Evolutionary conservation across 2,888 invertebrate genomes (phyloP).

Genomic region (Chymomyza caudatula): DNA sequence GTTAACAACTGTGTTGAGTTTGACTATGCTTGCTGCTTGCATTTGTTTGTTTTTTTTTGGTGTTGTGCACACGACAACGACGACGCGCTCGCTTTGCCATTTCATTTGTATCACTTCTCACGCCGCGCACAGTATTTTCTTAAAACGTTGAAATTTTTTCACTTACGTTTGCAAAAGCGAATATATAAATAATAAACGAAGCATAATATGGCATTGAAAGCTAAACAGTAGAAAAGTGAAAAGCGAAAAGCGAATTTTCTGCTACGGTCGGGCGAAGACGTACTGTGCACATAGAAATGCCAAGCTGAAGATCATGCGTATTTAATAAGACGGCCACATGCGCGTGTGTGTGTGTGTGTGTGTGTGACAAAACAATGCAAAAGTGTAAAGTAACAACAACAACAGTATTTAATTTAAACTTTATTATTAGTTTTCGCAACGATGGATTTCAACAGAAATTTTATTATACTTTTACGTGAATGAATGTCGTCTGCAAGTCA

Average conservation of each 20-base stretch:
- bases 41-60: neutral
- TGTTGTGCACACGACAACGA: neutral
- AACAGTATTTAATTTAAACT: neutral
- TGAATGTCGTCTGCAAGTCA: neutral
- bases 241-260: conserved; percentile 55
- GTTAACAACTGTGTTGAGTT: neutral
- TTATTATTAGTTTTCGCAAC: neutral
- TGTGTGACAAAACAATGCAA: conserved; percentile 11
- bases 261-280: conserved; percentile 26
- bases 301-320: conserved; percentile 51
- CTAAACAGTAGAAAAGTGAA: conserved; percentile 30
- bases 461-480: neutral
- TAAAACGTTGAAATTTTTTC: neutral
- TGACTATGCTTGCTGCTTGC: neutral
- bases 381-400: neutral
- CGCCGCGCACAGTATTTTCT: neutral
- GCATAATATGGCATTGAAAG: conserved; percentile 42
- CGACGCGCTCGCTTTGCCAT: neutral
- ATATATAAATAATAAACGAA: conserved; percentile 13
- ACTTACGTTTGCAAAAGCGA: neutral
- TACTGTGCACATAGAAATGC: neutral
- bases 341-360: conserved; percentile 2
- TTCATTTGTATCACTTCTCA: neutral
- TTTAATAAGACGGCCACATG: conserved; percentile 27
- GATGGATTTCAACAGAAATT: neutral